Evolutionary conservation across 2,797 vertebrate species (phyloP).

Genomic region (Sebastes baramenuke): DNA sequence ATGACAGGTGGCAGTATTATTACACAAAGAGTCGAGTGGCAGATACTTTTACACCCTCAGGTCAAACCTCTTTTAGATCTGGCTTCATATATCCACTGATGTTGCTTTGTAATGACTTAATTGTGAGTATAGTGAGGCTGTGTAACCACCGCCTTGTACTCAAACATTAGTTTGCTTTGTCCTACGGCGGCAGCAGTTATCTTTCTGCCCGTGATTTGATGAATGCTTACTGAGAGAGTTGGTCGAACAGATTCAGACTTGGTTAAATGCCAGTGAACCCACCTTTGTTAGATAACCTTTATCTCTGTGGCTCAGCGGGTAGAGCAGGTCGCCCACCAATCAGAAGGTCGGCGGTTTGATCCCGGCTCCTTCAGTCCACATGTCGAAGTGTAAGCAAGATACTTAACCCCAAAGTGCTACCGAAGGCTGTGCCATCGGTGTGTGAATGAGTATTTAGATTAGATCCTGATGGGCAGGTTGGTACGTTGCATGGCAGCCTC

Average conservation of each 20-base stretch:
- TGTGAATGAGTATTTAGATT: too few relatives aligned
- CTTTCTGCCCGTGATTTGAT: slow-evolving; percentile 7
- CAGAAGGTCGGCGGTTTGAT: too few relatives aligned
- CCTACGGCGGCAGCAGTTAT: not conserved
- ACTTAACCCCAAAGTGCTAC: too few relatives aligned
- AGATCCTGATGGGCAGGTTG: too few relatives aligned
- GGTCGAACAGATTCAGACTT: not conserved
- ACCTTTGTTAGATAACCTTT: not conserved
- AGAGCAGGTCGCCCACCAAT: too few relatives aligned
- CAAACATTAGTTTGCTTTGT: slow-evolving; percentile 4
- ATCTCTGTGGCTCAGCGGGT: too few relatives aligned
- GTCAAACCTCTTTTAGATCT: slow-evolving; percentile 20
- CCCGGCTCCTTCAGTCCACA: too few relatives aligned
- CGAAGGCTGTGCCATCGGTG: too few relatives aligned
- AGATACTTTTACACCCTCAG: slow-evolving; percentile 41
- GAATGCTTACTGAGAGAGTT: not conserved
- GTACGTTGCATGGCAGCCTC: too few relatives aligned
- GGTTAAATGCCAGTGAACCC: not conserved
- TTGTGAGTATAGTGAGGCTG: not conserved
- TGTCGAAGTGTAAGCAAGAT: too few relatives aligned
- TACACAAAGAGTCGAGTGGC: slow-evolving; percentile 23
- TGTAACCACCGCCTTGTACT: not conserved
- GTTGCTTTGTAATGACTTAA: not conserved
- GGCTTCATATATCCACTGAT: slow-evolving; percentile 13
- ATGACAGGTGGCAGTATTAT: slow-evolving; percentile 22